Evolutionary conservation across 2,113 vertebrate species (phyloP), one percentile per base, ranked within the genome.

Genomic region (Neofelis nebulosa): DNA sequence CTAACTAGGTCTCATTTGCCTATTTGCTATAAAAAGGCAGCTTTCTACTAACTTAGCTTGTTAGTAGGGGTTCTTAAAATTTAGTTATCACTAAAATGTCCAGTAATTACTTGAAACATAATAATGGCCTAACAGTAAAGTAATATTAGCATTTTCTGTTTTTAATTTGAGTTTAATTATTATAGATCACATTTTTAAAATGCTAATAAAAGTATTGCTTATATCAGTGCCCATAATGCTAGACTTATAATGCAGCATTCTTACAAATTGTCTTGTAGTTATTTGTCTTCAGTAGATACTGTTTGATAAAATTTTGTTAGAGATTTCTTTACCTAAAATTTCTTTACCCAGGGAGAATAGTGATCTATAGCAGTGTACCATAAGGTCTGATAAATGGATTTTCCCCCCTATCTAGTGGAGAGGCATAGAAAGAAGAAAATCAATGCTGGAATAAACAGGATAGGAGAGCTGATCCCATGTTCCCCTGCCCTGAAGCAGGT

Each of bases 341-440:
- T 83, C 71, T 96, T 97, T 93, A 82, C 33, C 27, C 61, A 85
- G 57, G 84, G 23, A 92, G 45, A 96, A 80, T 63, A 27, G 74
- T 63, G 55, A 55, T 73, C 16, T 89, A 84, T 85, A 57, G 66
- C 50, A 65, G 21, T 65, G 88, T 91, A 71, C 16, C 79, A 12
- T 84, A 93, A 91, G 18, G n/a, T 95, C 61, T 97, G 82, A 91
- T 95, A 91, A 97, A 89, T 87, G 73, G 16, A 91, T 91, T 95
- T 97, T 98, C 8, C 92, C 90, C 98, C 84, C 96, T 98, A 2
- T 96, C 96, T 98, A 99, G 99, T 99, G 99, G 99, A 99, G 98
- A 99, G 99, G 97, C 99, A 99, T 98, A 99, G 99, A 97, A 99
- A 99, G 98, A 99, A 99, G 98, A 99, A 99, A 99, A 99, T 99